Percentiles rank a stretch among this genome's conserved stretches.
Conservation (phyloP, 2,113 vertebrate genomes). For the Odontophorus gujanensis region DNA sequence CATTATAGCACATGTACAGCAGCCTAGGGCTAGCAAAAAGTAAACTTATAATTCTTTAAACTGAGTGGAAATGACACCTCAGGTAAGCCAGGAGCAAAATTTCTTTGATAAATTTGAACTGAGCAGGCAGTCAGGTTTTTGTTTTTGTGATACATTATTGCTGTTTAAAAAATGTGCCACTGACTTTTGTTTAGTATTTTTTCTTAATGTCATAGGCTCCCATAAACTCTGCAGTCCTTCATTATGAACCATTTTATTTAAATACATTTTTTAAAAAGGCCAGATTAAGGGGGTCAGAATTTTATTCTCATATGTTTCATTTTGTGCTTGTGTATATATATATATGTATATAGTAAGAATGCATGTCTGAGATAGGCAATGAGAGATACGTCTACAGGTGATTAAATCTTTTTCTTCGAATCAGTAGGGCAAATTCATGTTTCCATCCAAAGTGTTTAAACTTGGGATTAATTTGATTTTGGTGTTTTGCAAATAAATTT, state of each 20-base stretch:
- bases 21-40: conserved; percentile 53
- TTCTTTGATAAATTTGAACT: conserved; percentile 58
- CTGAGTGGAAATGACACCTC: conserved; percentile 69
- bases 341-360: background rate
- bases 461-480: background rate
- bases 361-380: background rate
- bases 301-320: background rate
- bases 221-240: background rate
- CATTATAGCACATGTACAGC: conserved; percentile 45
- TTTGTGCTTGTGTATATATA: background rate
- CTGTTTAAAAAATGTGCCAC: background rate
- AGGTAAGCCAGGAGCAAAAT: conserved; percentile 62
- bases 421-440: background rate
- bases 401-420: conserved; percentile 16
- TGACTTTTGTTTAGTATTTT: conserved; percentile 10
- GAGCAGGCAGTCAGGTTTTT: conserved; percentile 38
- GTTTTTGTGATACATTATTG: conserved; percentile 13
- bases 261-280: background rate
- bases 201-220: background rate
- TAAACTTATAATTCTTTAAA: conserved; percentile 73
- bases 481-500: background rate
- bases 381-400: background rate
- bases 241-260: background rate
- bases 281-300: background rate
- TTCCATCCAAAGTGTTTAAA: background rate